Evolutionary conservation across 2,797 vertebrate species (phyloP), one percentile per base, ranked within the genome.

Genomic region (Amniataba percoides): DNA sequence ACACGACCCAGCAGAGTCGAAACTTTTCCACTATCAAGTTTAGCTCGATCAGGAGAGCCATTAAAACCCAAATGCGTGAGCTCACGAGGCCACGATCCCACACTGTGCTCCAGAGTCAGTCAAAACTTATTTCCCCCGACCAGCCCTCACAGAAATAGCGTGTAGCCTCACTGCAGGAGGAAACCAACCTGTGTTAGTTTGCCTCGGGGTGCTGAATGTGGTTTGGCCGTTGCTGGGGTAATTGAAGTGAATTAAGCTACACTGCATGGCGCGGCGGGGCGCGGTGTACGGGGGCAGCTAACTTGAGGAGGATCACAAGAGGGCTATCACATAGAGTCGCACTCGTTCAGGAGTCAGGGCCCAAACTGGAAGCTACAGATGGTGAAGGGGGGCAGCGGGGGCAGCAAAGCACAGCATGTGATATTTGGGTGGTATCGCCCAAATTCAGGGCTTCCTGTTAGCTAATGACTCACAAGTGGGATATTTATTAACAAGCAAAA

Each of bases 151-250:
- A 89, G 78, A 88, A 88, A 85, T 71, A 80, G 82, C 85, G 86
- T n/a, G 61, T 39, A 71, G 65, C 71, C 81, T 84, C 65, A 27
- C 84, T 71, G 83, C 65, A 85, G 87, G 86, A 82, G 87, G 85
- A 87, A 88, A 86, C 79, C 87, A 65, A 85, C 88, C 84, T 82
- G 81, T 88, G 88, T 85, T 78, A 61, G 81, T 88, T 85, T 85
- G 83, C 88, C 78, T 39, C 56, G 52, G 86, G 90, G 87, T 90
- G 88, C 73, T 88, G 79, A 91, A 87, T 91, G 90, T 85, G 89
- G 87, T 92, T 89, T 93, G 91, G 89, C 88, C 82, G 82, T 84
- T 85, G 70, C 82, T 77, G 52, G 78, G 82, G 80, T 80, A 88
- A 80, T 73, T 86, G 80, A 89, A 83, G 84, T 85, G 80, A 76